These are phyloP conservation scores for Oncorhynchus clarkii DNA, from an alignment of 2,113 vertebrate genomes.

Conservation along the genomic window DNA sequence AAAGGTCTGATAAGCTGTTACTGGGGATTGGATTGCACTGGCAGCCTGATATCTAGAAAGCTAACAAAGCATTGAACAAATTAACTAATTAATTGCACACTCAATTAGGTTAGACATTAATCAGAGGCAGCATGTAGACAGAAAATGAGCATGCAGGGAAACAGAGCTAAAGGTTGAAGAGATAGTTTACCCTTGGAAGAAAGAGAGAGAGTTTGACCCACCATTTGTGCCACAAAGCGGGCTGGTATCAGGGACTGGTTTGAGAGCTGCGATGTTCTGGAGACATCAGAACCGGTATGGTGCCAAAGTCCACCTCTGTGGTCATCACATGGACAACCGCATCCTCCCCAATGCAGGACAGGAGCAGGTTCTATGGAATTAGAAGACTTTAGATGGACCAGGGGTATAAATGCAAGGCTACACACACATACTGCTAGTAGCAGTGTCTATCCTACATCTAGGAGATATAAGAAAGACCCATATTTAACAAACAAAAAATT, in stretches of 20 bases:
- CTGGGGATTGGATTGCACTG: not conserved
- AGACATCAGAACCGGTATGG: conserved; percentile 73
- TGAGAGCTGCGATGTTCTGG: conserved; percentile 67
- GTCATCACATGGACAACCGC: conserved; percentile 71
- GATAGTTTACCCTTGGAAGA: not conserved
- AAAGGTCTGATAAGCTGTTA: not conserved
- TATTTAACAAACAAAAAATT: no score
- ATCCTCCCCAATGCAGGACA: conserved; percentile 76
- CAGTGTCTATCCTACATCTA: no score
- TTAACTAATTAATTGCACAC: conserved; percentile 43
- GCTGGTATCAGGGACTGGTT: conserved; percentile 79
- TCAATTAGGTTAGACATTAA: conserved; percentile 18
- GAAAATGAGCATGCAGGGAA: not conserved
- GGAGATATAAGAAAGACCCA: no score
- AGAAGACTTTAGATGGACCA: no score
- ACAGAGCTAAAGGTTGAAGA: not conserved
- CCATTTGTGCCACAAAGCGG: conserved; percentile 72
- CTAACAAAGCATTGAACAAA: conserved; percentile 31
- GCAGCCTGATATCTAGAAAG: conserved; percentile 28
- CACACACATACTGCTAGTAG: not conserved
- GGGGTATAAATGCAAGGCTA: not conserved
- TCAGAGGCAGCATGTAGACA: no score
- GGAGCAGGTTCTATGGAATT: conserved; percentile 63
- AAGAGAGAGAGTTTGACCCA: conserved; percentile 52
- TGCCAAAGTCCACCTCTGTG: conserved; percentile 76